phyloP scores from a whole-genome alignment of 2,888 invertebrate species.

The Ochropacha duplaris region DNA sequence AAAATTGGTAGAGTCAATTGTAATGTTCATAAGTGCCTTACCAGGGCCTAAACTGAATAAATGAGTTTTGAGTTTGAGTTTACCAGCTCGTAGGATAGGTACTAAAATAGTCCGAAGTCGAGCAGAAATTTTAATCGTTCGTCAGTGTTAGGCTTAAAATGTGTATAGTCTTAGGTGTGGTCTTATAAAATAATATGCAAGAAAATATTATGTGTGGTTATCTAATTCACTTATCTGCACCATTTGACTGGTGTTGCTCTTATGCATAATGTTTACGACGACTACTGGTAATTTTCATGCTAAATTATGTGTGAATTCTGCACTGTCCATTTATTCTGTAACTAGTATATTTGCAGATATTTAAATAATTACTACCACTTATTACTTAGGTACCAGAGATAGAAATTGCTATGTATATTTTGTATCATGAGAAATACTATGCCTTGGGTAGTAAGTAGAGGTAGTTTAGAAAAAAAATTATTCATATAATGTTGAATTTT shows the following conservation, averaged over 20 bases:
- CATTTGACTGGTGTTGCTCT: background rate
- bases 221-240: background rate
- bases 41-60: no score
- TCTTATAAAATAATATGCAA: background rate
- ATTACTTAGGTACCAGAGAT: background rate
- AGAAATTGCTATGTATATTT: background rate
- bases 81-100: no score
- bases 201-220: background rate
- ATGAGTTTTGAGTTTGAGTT: no score
- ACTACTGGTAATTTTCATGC: background rate
- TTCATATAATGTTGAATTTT: no score
- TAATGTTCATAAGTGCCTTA: no score
- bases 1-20: no score
- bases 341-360: background rate
- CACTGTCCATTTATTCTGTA: background rate
- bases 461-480: no score
- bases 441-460: no score
- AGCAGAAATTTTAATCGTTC: no score
- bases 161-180: background rate
- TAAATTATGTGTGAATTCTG: background rate
- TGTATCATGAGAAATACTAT: no score
- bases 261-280: background rate
- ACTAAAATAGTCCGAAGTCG: no score
- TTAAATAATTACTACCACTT: background rate
- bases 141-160: no score